Percentiles rank a stretch among this genome's conserved stretches.
Evolutionary conservation across 2,797 vertebrate genomes (phyloP).

Genomic region (Rhabdophis nuchalis): DNA sequence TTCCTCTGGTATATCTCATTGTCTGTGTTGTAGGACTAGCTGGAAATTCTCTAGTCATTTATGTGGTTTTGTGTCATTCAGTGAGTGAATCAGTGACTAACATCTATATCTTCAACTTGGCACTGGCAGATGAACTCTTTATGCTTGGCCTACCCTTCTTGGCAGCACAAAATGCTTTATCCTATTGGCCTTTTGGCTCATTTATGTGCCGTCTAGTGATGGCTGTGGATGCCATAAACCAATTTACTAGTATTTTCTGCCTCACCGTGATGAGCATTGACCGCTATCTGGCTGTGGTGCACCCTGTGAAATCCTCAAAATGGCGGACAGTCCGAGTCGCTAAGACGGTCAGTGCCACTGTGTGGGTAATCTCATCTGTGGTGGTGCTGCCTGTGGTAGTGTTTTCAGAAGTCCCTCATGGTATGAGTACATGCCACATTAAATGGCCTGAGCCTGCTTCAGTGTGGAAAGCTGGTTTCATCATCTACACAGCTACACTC

Average conservation of each 20-base stretch:
- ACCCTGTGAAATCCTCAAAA: conserved; percentile 85
- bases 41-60: conserved; percentile 94
- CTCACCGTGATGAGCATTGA: conserved; percentile 95
- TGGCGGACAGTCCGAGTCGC: conserved; percentile 91
- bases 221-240: conserved; percentile 93
- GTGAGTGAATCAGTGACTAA: conserved; percentile 93
- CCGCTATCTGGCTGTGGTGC: conserved; percentile 93
- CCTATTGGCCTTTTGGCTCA: conserved; percentile 95
- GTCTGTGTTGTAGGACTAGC: conserved; percentile 87
- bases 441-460: conserved; percentile 92
- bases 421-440: conserved; percentile 92
- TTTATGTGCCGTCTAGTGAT: conserved; percentile 93
- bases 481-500: conserved; percentile 88
- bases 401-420: conserved; percentile 88
- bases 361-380: conserved; percentile 89
- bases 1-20: conserved; percentile 84
- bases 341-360: conserved; percentile 82
- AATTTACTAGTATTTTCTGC: conserved; percentile 98
- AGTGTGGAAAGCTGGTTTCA: conserved; percentile 89
- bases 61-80: conserved; percentile 86
- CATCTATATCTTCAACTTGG: conserved; percentile 94
- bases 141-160: conserved; percentile 93
- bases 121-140: conserved; percentile 92
- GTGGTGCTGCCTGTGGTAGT: conserved; percentile 93
- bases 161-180: conserved; percentile 91